Conservation (phyloP, 2,113 vertebrate species). For the Egretta garzetta region DNA sequence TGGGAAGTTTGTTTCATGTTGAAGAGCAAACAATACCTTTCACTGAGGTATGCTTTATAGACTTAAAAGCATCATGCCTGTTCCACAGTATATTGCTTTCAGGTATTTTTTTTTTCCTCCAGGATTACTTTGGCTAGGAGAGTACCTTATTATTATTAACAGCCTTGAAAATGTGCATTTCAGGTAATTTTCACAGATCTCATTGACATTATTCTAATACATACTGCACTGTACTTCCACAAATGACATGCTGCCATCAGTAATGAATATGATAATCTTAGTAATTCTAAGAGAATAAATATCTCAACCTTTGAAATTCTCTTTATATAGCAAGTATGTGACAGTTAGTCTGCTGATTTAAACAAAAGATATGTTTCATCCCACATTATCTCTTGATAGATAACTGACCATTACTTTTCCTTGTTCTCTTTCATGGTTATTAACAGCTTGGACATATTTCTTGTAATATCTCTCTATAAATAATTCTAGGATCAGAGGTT, state of each 20-base stretch:
- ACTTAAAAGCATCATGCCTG: neutral
- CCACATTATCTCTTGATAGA: neutral
- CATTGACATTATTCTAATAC: neutral
- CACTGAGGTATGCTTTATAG: neutral
- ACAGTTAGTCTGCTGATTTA: neutral
- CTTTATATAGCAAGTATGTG: neutral
- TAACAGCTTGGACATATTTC: conserved; percentile 2
- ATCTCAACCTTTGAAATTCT: neutral
- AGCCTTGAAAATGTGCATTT: neutral
- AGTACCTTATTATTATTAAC: neutral
- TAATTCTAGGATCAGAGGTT: neutral
- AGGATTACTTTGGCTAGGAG: neutral
- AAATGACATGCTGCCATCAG: neutral
- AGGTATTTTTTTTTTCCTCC: neutral
- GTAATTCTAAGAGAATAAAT: neutral
- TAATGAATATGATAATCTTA: neutral
- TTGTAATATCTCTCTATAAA: conserved; percentile 28
- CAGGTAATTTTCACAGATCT: neutral
- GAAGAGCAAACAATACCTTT: neutral
- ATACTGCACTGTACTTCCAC: neutral
- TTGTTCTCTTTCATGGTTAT: conserved; percentile 24
- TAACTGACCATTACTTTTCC: conserved; percentile 8
- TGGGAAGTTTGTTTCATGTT: neutral
- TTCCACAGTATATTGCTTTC: neutral
- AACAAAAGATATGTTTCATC: neutral